phyloP scores from a whole-genome alignment of 1,140 invertebrate genomes.

The Sitophilus oryzae region DNA sequence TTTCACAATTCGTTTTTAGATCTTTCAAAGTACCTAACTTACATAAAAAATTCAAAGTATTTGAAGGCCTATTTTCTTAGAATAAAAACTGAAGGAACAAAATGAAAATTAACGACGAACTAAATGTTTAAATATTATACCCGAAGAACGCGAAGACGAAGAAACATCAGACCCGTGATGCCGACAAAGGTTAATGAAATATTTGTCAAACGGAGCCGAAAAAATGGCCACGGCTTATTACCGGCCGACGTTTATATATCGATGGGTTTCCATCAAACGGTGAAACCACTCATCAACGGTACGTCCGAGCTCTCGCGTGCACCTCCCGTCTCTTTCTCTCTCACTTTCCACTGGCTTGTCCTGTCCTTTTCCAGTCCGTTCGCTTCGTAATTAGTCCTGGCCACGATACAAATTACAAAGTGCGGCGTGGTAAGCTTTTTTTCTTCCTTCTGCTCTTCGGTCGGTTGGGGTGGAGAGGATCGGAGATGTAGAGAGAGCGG shows the following conservation, averaged over 20 bases:
- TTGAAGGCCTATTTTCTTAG: too few relatives aligned
- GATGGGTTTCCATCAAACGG: conserved; percentile 30
- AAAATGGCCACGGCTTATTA: conserved; percentile 27
- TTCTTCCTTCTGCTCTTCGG: conserved; percentile 25
- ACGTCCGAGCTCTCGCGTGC: conserved; percentile 24
- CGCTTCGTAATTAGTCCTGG: conserved; percentile 40
- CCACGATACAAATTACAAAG: conserved; percentile 45
- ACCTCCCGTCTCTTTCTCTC: conserved; percentile 2
- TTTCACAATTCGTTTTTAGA: too few relatives aligned
- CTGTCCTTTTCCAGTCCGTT: conserved; percentile 33
- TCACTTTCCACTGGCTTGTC: too few relatives aligned
- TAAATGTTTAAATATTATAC: too few relatives aligned
- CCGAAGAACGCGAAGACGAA: too few relatives aligned
- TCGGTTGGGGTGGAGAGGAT: too few relatives aligned
- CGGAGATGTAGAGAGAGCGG: too few relatives aligned
- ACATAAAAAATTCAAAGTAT: too few relatives aligned
- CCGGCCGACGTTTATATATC: conserved; percentile 30
- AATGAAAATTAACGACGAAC: too few relatives aligned
- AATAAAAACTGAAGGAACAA: too few relatives aligned
- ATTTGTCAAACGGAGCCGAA: conserved; percentile 21
- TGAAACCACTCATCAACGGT: conserved; percentile 39
- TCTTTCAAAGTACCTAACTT: too few relatives aligned
- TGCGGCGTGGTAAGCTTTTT: conserved; percentile 40
- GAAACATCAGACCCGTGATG: too few relatives aligned
- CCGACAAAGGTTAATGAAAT: conserved; percentile 26